phyloP scores from a whole-genome alignment of 2,888 invertebrate genomes.

The Sthenelais limicola region DNA sequence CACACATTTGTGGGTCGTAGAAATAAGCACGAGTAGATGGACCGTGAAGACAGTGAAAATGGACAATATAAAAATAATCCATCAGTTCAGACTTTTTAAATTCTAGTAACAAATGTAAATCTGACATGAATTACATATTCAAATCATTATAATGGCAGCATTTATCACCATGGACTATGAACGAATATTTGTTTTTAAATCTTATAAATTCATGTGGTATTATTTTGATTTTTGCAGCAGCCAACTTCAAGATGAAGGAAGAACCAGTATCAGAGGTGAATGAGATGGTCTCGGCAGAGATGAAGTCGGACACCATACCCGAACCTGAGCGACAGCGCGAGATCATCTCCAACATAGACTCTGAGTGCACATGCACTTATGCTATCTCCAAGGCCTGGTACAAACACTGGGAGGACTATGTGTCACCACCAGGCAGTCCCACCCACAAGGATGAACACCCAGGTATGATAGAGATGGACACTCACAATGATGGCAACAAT shows the following conservation, averaged over 20 bases:
- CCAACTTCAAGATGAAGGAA: slow-evolving; percentile 42
- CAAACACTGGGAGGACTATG: slow-evolving; percentile 50
- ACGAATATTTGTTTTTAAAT: too few relatives aligned
- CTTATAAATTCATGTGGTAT: background rate
- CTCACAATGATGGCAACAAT: slow-evolving; percentile 53
- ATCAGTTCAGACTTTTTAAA: too few relatives aligned
- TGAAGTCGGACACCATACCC: slow-evolving; percentile 32
- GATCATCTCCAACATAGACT: slow-evolving; percentile 44
- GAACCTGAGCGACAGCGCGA: slow-evolving; percentile 44
- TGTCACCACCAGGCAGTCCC: slow-evolving; percentile 37
- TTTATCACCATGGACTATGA: too few relatives aligned
- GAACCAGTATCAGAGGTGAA: slow-evolving; percentile 30
- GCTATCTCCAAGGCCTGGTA: slow-evolving; percentile 56
- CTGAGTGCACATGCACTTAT: slow-evolving; percentile 52
- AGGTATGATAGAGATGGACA: slow-evolving; percentile 47
- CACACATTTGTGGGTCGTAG: too few relatives aligned
- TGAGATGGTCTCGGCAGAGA: background rate
- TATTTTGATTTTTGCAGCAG: slow-evolving; percentile 40
- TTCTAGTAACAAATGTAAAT: too few relatives aligned
- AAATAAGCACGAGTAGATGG: too few relatives aligned
- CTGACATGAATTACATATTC: too few relatives aligned
- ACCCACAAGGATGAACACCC: slow-evolving; percentile 41
- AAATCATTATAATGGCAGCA: too few relatives aligned
- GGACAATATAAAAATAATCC: too few relatives aligned
- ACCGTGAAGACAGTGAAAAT: too few relatives aligned